Conservation (phyloP, 2,113 vertebrate genomes). For the Lophura nycthemera region DNA sequence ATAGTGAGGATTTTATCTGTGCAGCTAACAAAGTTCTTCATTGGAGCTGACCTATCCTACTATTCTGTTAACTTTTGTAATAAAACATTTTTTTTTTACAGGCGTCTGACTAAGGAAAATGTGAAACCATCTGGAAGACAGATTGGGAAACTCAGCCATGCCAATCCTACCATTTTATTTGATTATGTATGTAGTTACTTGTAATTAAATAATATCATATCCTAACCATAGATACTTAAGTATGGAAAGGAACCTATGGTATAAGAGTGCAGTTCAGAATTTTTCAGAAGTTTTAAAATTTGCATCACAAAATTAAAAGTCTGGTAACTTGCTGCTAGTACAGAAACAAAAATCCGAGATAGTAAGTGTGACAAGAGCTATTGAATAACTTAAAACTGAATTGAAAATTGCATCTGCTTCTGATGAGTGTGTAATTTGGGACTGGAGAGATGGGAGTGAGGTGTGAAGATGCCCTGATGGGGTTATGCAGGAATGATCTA, state of each 20-base stretch:
- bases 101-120: constrained; percentile 98
- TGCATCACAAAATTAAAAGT: background rate
- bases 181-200: constrained; percentile 90
- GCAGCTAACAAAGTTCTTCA: background rate
- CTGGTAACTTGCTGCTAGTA: background rate
- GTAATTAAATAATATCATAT: background rate
- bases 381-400: background rate
- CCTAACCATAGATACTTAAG: background rate
- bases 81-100: constrained; percentile 63
- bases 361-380: background rate
- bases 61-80: background rate
- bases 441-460: background rate
- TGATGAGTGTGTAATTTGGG: background rate
- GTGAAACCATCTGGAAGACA: constrained; percentile 99
- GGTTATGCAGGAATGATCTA: background rate
- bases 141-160: constrained; percentile 98
- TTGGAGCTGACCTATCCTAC: background rate
- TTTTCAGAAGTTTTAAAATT: background rate
- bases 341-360: background rate
- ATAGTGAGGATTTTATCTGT: background rate
- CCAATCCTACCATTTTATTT: constrained; percentile 99
- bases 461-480: background rate
- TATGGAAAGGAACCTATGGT: background rate
- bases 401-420: background rate
- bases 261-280: background rate